Conservation (phyloP, 2,113 vertebrate genomes). For the Anhinga rufa region DNA sequence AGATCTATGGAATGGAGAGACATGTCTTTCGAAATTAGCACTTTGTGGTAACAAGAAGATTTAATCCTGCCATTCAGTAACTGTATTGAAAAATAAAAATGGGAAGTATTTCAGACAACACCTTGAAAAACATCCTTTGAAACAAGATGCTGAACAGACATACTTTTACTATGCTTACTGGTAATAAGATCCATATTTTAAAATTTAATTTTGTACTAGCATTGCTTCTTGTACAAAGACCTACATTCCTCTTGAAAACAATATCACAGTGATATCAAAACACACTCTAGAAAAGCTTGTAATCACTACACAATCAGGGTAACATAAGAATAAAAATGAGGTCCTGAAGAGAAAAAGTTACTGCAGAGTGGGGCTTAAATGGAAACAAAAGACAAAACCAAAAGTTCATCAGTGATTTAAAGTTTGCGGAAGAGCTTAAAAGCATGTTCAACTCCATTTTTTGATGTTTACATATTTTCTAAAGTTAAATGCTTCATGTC, state of each 20-base stretch:
- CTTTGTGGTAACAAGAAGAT: background rate
- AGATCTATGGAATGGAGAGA: background rate
- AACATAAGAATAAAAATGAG: background rate
- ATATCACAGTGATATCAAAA: background rate
- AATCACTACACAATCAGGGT: background rate
- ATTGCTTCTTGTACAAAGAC: background rate
- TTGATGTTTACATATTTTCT: background rate
- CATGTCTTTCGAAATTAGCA: background rate
- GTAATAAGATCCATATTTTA: background rate
- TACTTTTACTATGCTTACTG: background rate
- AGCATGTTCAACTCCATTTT: background rate
- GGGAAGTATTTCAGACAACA: background rate
- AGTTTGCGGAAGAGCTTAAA: background rate
- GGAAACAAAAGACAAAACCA: background rate
- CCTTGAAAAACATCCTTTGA: background rate
- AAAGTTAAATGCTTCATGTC: background rate
- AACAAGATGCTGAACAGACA: background rate
- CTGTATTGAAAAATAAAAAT: background rate
- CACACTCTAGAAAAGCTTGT: background rate
- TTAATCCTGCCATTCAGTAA: background rate
- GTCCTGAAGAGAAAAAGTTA: background rate
- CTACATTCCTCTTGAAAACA: background rate
- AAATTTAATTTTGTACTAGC: background rate
- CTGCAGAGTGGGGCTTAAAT: background rate
- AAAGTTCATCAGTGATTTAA: background rate